phyloP scores from a whole-genome alignment of 2,888 invertebrate genomes.

The Harmothoe impar region DNA sequence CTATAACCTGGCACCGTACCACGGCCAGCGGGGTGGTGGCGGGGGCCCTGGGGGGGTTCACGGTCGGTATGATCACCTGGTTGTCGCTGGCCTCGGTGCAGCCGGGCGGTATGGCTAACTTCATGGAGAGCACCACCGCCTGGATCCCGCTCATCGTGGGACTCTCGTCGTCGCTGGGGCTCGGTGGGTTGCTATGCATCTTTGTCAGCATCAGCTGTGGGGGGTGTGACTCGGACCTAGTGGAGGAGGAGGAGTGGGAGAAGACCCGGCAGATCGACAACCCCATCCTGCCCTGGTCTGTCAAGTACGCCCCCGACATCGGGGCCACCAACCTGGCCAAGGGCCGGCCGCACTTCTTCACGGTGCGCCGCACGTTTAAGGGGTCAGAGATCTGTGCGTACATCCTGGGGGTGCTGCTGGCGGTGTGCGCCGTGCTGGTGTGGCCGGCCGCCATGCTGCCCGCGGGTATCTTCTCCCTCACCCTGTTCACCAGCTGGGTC shows the following conservation, averaged over 20 bases:
- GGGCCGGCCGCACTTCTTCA: conserved; percentile 70
- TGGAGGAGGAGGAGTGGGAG: conserved; percentile 71
- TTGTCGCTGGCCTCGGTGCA: conserved; percentile 68
- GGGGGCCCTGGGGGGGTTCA: conserved; percentile 67
- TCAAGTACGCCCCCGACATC: conserved; percentile 70
- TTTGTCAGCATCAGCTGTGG: conserved; percentile 69
- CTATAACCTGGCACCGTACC: conserved; percentile 71
- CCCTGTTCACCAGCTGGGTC: conserved; percentile 64
- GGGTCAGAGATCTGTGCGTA: conserved; percentile 70
- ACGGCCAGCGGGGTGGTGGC: conserved; percentile 66
- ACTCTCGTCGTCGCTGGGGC: conserved; percentile 66
- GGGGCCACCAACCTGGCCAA: conserved; percentile 62
- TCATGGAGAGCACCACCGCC: conserved; percentile 67
- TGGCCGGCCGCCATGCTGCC: conserved; percentile 71
- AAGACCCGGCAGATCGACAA: conserved; percentile 70
- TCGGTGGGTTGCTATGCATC: conserved; percentile 69
- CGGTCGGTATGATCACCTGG: conserved; percentile 68
- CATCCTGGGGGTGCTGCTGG: conserved; percentile 69
- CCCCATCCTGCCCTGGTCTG: conserved; percentile 70
- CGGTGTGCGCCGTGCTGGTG: conserved; percentile 68
- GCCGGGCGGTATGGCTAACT: conserved; percentile 66
- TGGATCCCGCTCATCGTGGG: conserved; percentile 66
- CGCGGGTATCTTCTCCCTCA: conserved; percentile 45
- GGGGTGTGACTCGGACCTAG: conserved; percentile 68
- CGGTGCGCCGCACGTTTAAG: conserved; percentile 69